phyloP scores from a whole-genome alignment of 2,797 vertebrate genomes.

The Enteromius anoplus region DNA sequence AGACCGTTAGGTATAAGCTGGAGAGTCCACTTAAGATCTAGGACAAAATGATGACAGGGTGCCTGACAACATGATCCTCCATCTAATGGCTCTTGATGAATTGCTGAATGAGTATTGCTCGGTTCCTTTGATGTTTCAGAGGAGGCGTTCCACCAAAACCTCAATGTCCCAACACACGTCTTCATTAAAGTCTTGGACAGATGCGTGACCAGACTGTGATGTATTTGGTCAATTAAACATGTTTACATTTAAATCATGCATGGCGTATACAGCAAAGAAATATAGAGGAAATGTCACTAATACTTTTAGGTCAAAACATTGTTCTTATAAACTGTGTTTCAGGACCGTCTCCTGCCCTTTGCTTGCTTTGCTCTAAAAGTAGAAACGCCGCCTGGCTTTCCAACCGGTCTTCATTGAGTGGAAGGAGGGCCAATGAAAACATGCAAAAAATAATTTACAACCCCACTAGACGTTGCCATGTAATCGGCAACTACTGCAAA shows the following conservation, averaged over 20 bases:
- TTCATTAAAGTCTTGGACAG: slow-evolving; percentile 41
- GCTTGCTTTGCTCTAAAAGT: slow-evolving; percentile 44
- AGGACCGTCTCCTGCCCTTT: slow-evolving; percentile 2
- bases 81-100: slow-evolving; percentile 58
- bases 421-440: slow-evolving; percentile 60
- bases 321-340: slow-evolving; percentile 30
- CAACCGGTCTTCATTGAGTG: slow-evolving; percentile 53
- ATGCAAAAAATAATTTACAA: slow-evolving; percentile 62
- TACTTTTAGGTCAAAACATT: slow-evolving; percentile 14
- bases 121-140: slow-evolving; percentile 47
- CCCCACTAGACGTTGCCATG: slow-evolving; percentile 63
- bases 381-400: slow-evolving; percentile 35
- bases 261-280: slow-evolving; percentile 13
- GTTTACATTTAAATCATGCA: slow-evolving; percentile 25
- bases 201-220: slow-evolving; percentile 22
- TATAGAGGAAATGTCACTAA: slow-evolving; percentile 22
- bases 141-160: slow-evolving; percentile 49
- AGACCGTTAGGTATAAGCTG: not conserved
- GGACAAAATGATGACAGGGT: slow-evolving; percentile 52
- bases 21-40: slow-evolving; percentile 27
- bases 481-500: slow-evolving; percentile 62
- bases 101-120: slow-evolving; percentile 36
- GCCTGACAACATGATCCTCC: slow-evolving; percentile 47
- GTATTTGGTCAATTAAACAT: not conserved
- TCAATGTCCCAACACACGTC: slow-evolving; percentile 38